Conservation (phyloP, 2,888 invertebrate species). For the Aricia artaxerxes region DNA sequence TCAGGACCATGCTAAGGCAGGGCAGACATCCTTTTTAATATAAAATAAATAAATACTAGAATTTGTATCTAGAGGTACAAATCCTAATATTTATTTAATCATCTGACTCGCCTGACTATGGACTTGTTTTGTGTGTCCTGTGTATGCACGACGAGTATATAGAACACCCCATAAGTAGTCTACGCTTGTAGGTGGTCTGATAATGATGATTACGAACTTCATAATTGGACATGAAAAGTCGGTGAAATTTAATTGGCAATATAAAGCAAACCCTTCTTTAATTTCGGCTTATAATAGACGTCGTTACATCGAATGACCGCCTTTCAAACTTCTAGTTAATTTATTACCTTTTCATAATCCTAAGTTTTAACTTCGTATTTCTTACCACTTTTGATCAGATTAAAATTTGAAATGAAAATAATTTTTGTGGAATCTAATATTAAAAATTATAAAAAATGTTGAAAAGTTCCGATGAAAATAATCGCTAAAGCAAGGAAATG, state of each 20-base stretch:
- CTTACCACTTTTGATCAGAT: not conserved
- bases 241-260: not conserved
- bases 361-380: not conserved
- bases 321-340: not conserved
- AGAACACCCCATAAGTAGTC: not conserved
- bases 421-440: not conserved
- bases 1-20: no score
- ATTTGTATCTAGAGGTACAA: no score
- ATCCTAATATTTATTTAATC: no score
- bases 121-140: no score
- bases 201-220: not conserved
- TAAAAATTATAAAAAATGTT: no score
- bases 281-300: conserved; percentile 2
- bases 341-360: not conserved
- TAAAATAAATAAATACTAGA: no score
- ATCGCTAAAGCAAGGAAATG: no score
- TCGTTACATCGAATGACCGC: not conserved
- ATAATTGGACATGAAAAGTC: conserved; percentile 6
- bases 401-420: not conserved
- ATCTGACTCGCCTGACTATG: no score
- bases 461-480: no score
- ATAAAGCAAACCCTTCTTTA: not conserved
- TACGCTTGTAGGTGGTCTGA: not conserved
- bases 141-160: no score
- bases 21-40: no score